These are phyloP conservation scores for Nomada goodeniana DNA, from an alignment of 2,888 invertebrate species.

Conservation along the genomic window DNA sequence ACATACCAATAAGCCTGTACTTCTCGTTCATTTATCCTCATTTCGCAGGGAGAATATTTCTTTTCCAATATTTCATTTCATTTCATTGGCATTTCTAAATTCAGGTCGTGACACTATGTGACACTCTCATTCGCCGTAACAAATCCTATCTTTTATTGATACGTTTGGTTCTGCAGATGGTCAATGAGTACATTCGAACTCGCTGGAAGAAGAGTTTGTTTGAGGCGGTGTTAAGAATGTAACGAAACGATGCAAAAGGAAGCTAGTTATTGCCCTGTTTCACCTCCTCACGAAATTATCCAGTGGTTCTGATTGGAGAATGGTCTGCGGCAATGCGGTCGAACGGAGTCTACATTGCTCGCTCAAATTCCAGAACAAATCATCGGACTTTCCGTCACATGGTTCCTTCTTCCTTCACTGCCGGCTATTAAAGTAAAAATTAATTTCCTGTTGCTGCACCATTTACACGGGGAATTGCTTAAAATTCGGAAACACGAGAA, in stretches of 20 bases:
- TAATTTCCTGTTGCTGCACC: not conserved
- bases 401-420: not conserved
- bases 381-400: conserved; percentile 34
- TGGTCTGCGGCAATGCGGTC: conserved; percentile 45
- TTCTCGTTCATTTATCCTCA: too few species aligned
- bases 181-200: too few species aligned
- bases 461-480: not conserved
- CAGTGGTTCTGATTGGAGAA: conserved; percentile 52
- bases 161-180: too few species aligned
- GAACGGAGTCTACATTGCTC: conserved; percentile 20
- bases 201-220: not conserved
- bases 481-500: too few species aligned
- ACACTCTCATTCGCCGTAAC: too few species aligned
- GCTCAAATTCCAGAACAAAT: conserved; percentile 41
- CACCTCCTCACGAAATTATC: conserved; percentile 60
- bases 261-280: conserved; percentile 65
- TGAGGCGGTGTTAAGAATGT: not conserved
- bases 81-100: too few species aligned
- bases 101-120: too few species aligned
- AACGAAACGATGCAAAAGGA: conserved; percentile 46
- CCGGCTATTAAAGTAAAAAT: not conserved
- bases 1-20: too few species aligned
- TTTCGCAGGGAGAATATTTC: too few species aligned
- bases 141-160: too few species aligned
- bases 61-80: too few species aligned